phyloP scores from a whole-genome alignment of 2,888 invertebrate species.

The Xylota sylvarum region DNA sequence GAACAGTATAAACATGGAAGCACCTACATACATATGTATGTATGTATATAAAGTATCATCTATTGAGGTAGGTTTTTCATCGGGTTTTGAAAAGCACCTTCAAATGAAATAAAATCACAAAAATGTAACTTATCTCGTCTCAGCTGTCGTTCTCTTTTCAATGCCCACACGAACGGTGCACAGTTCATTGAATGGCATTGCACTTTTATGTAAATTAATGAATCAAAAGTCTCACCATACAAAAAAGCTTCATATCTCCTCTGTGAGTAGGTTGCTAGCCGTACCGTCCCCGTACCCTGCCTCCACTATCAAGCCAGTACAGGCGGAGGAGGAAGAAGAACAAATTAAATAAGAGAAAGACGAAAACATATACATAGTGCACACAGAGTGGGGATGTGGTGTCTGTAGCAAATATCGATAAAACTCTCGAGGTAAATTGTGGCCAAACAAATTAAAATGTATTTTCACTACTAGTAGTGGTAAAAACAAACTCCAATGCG shows the following conservation, averaged over 20 bases:
- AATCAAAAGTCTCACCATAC: neutral
- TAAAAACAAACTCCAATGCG: neutral
- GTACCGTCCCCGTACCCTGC: neutral
- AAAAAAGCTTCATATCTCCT: slow-evolving; percentile 2
- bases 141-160: neutral
- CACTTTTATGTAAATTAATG: slow-evolving; percentile 22
- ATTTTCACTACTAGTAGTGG: neutral
- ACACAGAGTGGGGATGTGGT: neutral
- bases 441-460: slow-evolving; percentile 8
- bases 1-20: too few species aligned
- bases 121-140: neutral
- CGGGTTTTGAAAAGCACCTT: neutral
- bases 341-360: neutral
- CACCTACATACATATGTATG: too few species aligned
- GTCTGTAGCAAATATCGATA: slow-evolving; percentile 13
- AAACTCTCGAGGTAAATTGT: slow-evolving; percentile 8
- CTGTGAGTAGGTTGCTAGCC: neutral
- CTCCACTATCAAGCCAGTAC: neutral
- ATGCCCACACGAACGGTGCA: neutral
- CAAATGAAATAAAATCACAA: neutral
- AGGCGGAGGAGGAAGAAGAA: neutral
- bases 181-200: slow-evolving; percentile 33
- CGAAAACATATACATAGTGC: neutral
- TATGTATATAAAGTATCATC: neutral
- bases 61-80: slow-evolving; percentile 2